These are phyloP conservation scores for Taxidea taxus DNA, from an alignment of 2,113 vertebrate genomes.

Conservation along the genomic window DNA sequence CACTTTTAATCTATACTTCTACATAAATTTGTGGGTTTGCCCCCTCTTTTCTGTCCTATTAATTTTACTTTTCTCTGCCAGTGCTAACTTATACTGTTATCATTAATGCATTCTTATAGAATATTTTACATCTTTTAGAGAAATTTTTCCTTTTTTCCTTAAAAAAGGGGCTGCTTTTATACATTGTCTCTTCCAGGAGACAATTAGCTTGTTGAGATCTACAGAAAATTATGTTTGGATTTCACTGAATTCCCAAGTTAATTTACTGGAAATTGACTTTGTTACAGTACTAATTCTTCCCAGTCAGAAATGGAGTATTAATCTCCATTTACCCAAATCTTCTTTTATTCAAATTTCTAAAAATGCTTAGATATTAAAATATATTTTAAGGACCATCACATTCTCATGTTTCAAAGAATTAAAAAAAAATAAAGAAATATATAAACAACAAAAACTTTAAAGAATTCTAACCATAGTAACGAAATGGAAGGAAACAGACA, in stretches of 20 bases:
- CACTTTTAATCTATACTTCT: not conserved
- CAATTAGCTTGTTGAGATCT: not conserved
- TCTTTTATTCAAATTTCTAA: not conserved
- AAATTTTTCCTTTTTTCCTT: not conserved
- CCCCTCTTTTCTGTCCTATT: not conserved
- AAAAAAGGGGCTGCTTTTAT: not conserved
- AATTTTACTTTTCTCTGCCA: not conserved
- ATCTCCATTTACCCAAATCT: not conserved
- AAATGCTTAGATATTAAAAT: not conserved
- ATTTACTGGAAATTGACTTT: not conserved
- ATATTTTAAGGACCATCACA: not conserved
- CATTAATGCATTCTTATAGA: not conserved
- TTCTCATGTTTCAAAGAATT: constrained; percentile 9
- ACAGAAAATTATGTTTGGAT: not conserved
- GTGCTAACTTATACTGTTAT: not conserved
- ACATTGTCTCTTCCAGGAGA: not conserved
- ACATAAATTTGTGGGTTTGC: not conserved
- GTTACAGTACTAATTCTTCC: not conserved
- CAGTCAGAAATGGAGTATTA: not conserved
- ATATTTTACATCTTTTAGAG: not conserved
- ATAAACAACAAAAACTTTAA: not conserved
- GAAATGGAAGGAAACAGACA: not conserved
- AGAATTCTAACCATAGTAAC: not conserved
- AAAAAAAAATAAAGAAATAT: not conserved
- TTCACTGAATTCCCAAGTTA: not conserved